Evolutionary conservation across 1,140 invertebrate genomes (phyloP).

Genomic region (Plutomurus gul): DNA sequence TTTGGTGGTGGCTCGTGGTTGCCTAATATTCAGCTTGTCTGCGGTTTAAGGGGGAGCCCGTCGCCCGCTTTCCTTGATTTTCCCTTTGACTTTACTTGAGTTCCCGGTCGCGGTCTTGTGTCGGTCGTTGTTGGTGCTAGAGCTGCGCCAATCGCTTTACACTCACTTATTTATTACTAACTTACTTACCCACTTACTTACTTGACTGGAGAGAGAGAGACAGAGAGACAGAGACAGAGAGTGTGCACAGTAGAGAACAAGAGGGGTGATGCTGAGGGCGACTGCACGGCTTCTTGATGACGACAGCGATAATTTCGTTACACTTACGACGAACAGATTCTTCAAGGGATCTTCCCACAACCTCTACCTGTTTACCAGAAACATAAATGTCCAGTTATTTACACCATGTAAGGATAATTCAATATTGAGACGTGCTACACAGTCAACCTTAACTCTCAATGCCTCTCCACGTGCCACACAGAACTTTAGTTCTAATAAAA

Average conservation of each 20-base stretch:
- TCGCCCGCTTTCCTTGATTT: not conserved
- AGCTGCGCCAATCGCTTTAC: constrained; percentile 6
- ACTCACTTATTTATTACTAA: constrained; percentile 26
- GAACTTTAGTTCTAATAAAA: too few species aligned
- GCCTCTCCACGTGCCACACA: too few species aligned
- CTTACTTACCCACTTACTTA: constrained; percentile 29
- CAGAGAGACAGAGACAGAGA: too few species aligned
- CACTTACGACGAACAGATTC: too few species aligned
- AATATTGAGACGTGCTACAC: too few species aligned
- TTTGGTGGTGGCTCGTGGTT: not conserved
- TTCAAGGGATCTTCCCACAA: not conserved
- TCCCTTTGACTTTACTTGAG: not conserved
- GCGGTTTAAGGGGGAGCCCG: not conserved
- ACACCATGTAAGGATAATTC: too few species aligned
- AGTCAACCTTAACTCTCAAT: too few species aligned
- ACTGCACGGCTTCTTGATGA: not conserved
- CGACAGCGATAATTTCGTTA: not conserved
- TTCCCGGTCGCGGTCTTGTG: not conserved
- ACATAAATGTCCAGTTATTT: too few species aligned
- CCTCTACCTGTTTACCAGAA: too few species aligned
- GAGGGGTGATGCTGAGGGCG: not conserved
- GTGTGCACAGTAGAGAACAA: too few species aligned
- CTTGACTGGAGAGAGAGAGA: not conserved
- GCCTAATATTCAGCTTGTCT: not conserved
- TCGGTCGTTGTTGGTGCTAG: not conserved